Conservation (phyloP, 2,888 invertebrate species). For the Chymomyza fuscimana region DNA sequence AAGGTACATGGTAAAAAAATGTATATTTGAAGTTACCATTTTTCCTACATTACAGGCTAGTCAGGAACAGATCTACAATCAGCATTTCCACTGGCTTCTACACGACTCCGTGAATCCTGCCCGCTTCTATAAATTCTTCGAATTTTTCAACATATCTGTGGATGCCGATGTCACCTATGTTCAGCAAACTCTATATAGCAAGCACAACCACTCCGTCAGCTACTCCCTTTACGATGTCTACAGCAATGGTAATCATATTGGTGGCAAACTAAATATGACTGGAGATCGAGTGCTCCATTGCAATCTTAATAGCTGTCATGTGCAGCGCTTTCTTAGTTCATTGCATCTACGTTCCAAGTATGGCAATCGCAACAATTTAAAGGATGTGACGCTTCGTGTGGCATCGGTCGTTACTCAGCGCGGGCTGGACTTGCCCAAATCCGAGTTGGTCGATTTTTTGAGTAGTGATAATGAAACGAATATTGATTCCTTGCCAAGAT, state of each 20-base stretch:
- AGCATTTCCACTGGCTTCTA: conserved; percentile 74
- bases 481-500: conserved; percentile 65
- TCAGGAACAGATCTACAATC: conserved; percentile 59
- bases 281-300: conserved; percentile 64
- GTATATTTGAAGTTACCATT: no score
- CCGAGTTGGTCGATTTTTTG: conserved; percentile 53
- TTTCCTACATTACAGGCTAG: conserved; percentile 58
- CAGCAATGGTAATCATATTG: conserved; percentile 76
- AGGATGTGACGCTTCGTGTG: conserved; percentile 72
- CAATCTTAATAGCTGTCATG: conserved; percentile 37
- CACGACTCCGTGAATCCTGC: conserved; percentile 44
- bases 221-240: conserved; percentile 76
- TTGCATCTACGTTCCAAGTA: conserved; percentile 64
- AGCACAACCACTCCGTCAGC: neutral
- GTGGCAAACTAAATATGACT: conserved; percentile 75
- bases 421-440: conserved; percentile 47
- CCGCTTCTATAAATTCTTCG: conserved; percentile 56
- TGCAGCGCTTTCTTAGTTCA: conserved; percentile 52
- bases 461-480: conserved; percentile 56
- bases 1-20: no score
- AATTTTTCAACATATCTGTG: conserved; percentile 64
- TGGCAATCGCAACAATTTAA: conserved; percentile 63
- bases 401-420: conserved; percentile 69
- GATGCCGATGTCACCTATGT: conserved; percentile 76
- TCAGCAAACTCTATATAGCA: neutral